phyloP scores from a whole-genome alignment of 2,888 invertebrate species.

The Cephus spinipes region DNA sequence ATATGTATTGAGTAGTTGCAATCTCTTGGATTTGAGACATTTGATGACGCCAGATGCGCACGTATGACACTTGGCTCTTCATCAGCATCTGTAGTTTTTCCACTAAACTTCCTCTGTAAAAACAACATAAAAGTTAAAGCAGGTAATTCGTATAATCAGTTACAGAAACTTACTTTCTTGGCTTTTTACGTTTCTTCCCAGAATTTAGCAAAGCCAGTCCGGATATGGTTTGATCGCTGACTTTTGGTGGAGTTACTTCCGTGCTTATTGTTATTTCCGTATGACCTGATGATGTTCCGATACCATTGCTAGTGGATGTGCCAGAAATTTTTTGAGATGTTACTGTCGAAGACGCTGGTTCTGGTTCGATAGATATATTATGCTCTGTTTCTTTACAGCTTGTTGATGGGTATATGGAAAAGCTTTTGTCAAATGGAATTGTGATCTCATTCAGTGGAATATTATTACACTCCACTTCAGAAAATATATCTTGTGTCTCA shows the following conservation, averaged over 20 bases:
- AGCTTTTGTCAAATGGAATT: background rate
- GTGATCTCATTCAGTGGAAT: background rate
- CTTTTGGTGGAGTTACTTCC: slow-evolving; percentile 29
- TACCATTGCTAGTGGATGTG: slow-evolving; percentile 15
- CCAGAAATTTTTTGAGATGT: slow-evolving; percentile 39
- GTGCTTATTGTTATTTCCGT: slow-evolving; percentile 21
- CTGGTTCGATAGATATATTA: background rate
- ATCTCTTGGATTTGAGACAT: slow-evolving; percentile 34
- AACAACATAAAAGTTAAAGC: slow-evolving; percentile 13
- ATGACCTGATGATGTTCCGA: background rate
- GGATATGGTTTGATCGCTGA: background rate
- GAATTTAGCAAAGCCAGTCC: slow-evolving; percentile 17
- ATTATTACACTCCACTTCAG: background rate
- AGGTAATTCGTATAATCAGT: slow-evolving; percentile 12
- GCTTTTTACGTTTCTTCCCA: slow-evolving; percentile 35
- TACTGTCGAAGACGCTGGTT: background rate
- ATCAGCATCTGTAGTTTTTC: slow-evolving; percentile 45
- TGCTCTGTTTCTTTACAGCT: background rate
- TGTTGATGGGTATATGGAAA: background rate
- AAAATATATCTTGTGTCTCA: background rate
- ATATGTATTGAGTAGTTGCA: slow-evolving; percentile 32
- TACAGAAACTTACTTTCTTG: slow-evolving; percentile 37
- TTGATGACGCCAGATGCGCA: slow-evolving; percentile 56
- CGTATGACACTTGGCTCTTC: slow-evolving; percentile 40
- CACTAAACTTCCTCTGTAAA: slow-evolving; percentile 48